Conservation (phyloP, 2,888 invertebrate genomes). For the Platycnemis pennipes region DNA sequence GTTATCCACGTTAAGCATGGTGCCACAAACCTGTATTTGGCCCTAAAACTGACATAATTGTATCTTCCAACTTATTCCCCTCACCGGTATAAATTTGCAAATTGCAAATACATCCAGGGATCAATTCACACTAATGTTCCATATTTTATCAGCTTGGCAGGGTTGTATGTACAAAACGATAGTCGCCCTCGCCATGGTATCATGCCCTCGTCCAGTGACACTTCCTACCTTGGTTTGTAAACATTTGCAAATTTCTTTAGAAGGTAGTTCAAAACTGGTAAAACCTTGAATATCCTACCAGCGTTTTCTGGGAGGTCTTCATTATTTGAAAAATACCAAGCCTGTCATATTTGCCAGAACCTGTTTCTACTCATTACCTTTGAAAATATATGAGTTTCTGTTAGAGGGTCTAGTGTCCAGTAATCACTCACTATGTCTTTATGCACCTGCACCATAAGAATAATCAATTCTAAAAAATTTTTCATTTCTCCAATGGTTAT, state of each 20-base stretch:
- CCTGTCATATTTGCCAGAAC: background rate
- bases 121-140: background rate
- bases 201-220: slow-evolving; percentile 73
- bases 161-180: slow-evolving; percentile 72
- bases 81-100: slow-evolving; percentile 72
- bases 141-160: slow-evolving; percentile 71
- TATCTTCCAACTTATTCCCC: slow-evolving; percentile 71
- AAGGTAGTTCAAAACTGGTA: slow-evolving; percentile 47
- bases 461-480: slow-evolving; percentile 71
- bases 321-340: background rate
- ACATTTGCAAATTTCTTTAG: slow-evolving; percentile 71
- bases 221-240: slow-evolving; percentile 71
- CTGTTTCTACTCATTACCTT: background rate
- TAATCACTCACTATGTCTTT: slow-evolving; percentile 71
- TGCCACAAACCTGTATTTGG: slow-evolving; percentile 47
- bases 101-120: background rate
- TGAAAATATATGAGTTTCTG: slow-evolving; percentile 69
- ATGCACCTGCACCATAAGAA: slow-evolving; percentile 71
- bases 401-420: slow-evolving; percentile 71
- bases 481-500: slow-evolving; percentile 71
- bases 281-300: background rate
- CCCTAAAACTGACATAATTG: slow-evolving; percentile 67
- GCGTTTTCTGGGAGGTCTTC: background rate
- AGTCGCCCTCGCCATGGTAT: slow-evolving; percentile 73
- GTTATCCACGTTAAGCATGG: slow-evolving; percentile 67